Base-by-base conservation (phyloP, 2,113 vertebrate species). In the Sorex fumeus region DNA sequence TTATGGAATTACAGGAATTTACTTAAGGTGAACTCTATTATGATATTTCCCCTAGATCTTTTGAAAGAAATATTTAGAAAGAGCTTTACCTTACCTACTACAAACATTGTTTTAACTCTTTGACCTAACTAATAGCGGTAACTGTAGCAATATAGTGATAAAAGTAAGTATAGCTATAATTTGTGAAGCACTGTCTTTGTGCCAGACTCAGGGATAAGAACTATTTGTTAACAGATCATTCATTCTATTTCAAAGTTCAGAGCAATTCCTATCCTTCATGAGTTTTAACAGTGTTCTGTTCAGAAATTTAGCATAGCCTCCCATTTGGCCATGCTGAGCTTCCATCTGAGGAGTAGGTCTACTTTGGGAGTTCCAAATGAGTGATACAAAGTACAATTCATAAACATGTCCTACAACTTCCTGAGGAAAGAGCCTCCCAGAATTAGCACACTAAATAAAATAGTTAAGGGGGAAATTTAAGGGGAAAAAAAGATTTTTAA, bases 321-420 rank as follows among this genome's bases (percentile, higher is more conserved):
- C 32, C 57, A 18, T 89, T 88, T 71, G 80, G 91, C 36, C 80
- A 84, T 84, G 5, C 34, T 93, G 64, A 91, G 86, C 50, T 76
- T 91, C 70, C 47, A 60, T 18, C 62, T 2, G 36, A 93, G 92
- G 91, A 85, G 32, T 72, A 18, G 43, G 66, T 40, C 80, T 76
- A 77, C 30, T 28, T 86, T 11, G 0, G 84, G 69, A 67, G 80
- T 92, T 88, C 86, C 94, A 78, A 43, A 57, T 88, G 94, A 94
- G 45, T 81, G 72, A 93, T 62, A 77, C 77, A 94, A 93, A 81
- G 76, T 69, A 78, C 91, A 71, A 86, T 95, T 93, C 92, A 89
- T 91, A 96, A 95, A 69, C 92, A 95, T 96, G 93, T 93, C 93
- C 71, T 76, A 93, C 93, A 97, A 95, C 86, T 95, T 95, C 93